A percentile compares a stretch with the other conserved stretches of the same genome.
These are phyloP conservation scores for Zaprionus obscuricornis DNA, from an alignment of 2,888 invertebrate species.

Conservation along the genomic window DNA sequence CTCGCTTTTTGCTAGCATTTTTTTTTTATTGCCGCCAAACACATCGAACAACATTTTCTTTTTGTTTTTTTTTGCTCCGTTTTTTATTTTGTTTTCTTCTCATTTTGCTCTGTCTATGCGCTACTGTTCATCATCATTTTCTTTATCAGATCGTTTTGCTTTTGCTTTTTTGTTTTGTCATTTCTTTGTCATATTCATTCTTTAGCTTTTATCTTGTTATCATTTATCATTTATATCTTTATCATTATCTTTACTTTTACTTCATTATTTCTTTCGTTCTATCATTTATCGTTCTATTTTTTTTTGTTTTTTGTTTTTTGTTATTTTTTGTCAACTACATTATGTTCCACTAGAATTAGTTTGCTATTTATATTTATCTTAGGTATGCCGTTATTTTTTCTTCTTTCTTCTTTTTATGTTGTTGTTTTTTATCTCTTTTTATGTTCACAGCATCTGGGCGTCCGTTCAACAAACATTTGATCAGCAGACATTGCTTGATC, in stretches of 20 bases:
- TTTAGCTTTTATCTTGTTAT: too few relatives aligned
- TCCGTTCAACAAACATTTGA: background rate
- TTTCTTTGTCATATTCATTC: too few relatives aligned
- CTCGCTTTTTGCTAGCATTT: too few relatives aligned
- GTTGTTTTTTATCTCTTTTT: constrained; percentile 24
- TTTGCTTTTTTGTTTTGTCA: too few relatives aligned
- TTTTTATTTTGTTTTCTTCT: too few relatives aligned
- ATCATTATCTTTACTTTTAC: background rate
- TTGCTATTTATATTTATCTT: constrained; percentile 78
- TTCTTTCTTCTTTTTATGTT: constrained; percentile 10
- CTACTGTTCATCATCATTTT: constrained; percentile 19
- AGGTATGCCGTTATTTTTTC: constrained; percentile 70
- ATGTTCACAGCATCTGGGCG: constrained; percentile 11
- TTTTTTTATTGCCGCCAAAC: too few relatives aligned
- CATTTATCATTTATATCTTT: constrained; percentile 16
- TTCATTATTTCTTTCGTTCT: constrained; percentile 5
- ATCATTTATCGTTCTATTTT: constrained; percentile 3
- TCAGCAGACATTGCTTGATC: constrained; percentile 3
- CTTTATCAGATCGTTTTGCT: too few relatives aligned
- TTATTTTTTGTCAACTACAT: constrained; percentile 68
- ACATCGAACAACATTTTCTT: too few relatives aligned
- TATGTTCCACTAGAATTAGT: constrained; percentile 77
- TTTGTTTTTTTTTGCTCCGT: too few relatives aligned
- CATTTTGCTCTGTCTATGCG: too few relatives aligned
- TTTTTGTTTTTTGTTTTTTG: constrained; percentile 10